A percentile compares a stretch with the other conserved stretches of the same genome.
These are phyloP conservation scores for Danionella cerebrum DNA, from an alignment of 2,113 vertebrate genomes.

Conservation along the genomic window DNA sequence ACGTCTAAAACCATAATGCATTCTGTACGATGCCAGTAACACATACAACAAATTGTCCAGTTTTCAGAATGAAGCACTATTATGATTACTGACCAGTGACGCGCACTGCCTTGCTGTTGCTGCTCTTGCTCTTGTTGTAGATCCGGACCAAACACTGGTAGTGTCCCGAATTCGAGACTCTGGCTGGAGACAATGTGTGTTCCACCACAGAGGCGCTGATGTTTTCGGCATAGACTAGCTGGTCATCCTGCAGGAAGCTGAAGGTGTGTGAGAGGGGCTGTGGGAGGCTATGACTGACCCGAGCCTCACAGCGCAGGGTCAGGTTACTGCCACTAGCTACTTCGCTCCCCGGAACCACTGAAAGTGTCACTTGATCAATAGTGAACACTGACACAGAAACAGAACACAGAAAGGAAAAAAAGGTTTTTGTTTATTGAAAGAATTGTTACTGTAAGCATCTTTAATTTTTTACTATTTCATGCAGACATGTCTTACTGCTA, in stretches of 20 bases:
- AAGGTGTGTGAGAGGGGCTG: slow-evolving; percentile 40
- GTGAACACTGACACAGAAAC: slow-evolving; percentile 37
- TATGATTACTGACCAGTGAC: slow-evolving; percentile 43
- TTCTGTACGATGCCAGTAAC: background rate
- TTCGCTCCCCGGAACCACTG: slow-evolving; percentile 35
- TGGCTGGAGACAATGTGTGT: slow-evolving; percentile 42
- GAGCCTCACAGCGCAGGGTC: slow-evolving; percentile 46
- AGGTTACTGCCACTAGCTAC: slow-evolving; percentile 51
- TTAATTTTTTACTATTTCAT: no score
- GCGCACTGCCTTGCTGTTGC: background rate
- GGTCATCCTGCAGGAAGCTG: slow-evolving; percentile 38
- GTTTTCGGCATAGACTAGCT: slow-evolving; percentile 27
- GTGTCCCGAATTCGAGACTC: slow-evolving; percentile 53
- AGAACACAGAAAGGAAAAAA: background rate
- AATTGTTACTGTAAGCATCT: no score
- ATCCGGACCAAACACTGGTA: slow-evolving; percentile 55
- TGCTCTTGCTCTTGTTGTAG: slow-evolving; percentile 30
- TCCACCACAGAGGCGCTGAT: background rate
- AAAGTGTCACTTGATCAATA: slow-evolving; percentile 49
- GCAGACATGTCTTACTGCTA: no score
- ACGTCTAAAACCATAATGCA: background rate
- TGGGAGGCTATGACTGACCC: slow-evolving; percentile 43
- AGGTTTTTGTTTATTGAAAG: no score
- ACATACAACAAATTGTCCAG: background rate
- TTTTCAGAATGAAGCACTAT: background rate